phyloP scores from a whole-genome alignment of 1,140 invertebrate genomes.

The Apis laboriosa region DNA sequence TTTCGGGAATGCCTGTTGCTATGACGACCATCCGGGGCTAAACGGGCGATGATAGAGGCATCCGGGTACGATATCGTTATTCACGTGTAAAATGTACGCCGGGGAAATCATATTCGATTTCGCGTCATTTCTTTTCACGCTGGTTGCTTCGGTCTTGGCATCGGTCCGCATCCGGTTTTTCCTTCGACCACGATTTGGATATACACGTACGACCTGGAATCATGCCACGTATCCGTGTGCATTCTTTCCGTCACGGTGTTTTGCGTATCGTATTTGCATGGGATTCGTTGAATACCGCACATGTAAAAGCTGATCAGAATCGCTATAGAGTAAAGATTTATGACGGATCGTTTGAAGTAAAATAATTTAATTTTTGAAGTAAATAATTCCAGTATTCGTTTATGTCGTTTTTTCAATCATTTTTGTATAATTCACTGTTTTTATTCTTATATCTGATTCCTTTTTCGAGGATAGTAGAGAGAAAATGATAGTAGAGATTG shows the following conservation, averaged over 20 bases:
- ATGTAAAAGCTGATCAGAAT: not conserved
- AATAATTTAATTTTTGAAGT: too few relatives aligned
- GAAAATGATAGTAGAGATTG: too few relatives aligned
- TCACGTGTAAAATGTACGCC: conserved; percentile 46
- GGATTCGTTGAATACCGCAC: not conserved
- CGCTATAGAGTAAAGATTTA: not conserved
- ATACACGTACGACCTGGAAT: not conserved
- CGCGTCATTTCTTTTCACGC: not conserved
- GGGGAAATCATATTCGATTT: conserved; percentile 37
- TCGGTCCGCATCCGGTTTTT: not conserved
- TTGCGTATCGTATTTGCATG: not conserved
- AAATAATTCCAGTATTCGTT: not conserved
- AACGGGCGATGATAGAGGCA: conserved; percentile 69
- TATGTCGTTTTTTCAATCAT: too few relatives aligned
- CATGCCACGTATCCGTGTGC: not conserved
- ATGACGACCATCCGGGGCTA: conserved; percentile 77
- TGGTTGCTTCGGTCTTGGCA: not conserved
- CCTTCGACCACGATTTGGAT: not conserved
- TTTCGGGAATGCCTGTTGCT: conserved; percentile 78
- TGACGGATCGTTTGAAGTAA: not conserved
- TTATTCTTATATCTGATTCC: too few relatives aligned
- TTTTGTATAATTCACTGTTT: not conserved
- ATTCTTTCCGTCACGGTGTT: conserved; percentile 1
- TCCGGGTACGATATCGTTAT: conserved; percentile 59
- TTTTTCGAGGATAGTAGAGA: too few relatives aligned